Conservation (phyloP, 2,797 vertebrate genomes). For the Rhynchotus rufescens region DNA sequence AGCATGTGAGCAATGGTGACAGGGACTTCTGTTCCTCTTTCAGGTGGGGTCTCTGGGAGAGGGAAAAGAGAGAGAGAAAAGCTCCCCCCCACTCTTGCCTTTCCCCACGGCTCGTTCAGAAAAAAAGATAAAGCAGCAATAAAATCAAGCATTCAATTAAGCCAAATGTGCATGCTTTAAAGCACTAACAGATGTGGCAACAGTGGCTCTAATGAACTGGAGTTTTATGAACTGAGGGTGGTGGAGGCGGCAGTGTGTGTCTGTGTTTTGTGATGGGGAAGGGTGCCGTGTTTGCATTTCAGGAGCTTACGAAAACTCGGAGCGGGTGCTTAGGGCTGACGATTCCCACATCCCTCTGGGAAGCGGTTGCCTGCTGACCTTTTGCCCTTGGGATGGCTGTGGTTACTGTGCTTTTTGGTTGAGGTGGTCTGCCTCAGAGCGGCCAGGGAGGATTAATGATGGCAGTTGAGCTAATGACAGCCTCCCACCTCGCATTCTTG, state of each 20-base stretch:
- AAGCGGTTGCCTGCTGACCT: neutral
- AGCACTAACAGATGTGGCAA: conserved; percentile 52
- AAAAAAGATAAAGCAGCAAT: conserved; percentile 51
- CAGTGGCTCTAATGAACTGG: conserved; percentile 6
- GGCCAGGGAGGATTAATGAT: neutral
- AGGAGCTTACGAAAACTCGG: neutral
- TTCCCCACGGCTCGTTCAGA: neutral
- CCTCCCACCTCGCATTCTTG: neutral
- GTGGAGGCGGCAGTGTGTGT: neutral
- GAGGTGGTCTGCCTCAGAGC: neutral
- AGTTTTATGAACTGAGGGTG: neutral
- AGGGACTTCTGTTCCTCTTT: conserved; percentile 10
- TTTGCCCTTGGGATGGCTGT: neutral
- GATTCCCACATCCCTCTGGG: neutral
- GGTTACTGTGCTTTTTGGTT: neutral
- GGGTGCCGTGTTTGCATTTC: neutral
- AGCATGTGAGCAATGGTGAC: neutral
- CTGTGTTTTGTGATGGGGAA: neutral
- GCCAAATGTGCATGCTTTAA: conserved; percentile 44
- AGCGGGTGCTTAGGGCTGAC: neutral
- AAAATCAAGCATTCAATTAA: conserved; percentile 49
- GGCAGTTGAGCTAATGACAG: neutral
- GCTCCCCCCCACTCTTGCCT: neutral
- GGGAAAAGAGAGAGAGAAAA: neutral
- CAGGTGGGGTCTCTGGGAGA: conserved; percentile 19